Evolutionary conservation across 2,888 invertebrate genomes (phyloP).

Genomic region (Trachelus stipa): DNA sequence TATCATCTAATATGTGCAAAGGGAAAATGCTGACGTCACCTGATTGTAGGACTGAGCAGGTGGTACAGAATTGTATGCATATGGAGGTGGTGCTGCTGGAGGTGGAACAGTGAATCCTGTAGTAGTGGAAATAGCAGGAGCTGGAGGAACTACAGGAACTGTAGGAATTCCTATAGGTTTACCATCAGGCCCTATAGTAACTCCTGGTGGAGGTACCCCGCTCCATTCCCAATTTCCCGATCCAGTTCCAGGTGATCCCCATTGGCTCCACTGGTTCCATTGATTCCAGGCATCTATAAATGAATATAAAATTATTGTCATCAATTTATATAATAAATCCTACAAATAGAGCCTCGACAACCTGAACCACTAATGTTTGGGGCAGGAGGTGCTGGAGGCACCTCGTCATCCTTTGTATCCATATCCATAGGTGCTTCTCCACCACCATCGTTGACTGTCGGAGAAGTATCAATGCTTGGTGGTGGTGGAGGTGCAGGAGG

Average conservation of each 20-base stretch:
- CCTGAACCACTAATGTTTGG: slow-evolving; percentile 62
- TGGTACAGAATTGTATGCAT: slow-evolving; percentile 56
- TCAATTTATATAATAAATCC: not conserved
- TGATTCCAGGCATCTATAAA: slow-evolving; percentile 57
- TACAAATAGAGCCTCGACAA: slow-evolving; percentile 20
- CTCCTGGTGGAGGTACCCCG: slow-evolving; percentile 58
- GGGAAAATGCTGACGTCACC: slow-evolving; percentile 23
- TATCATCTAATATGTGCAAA: not conserved
- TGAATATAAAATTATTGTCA: not conserved
- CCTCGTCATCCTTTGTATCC: slow-evolving; percentile 76
- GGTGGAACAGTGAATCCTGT: slow-evolving; percentile 54
- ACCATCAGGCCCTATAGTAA: slow-evolving; percentile 57
- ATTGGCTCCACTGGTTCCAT: slow-evolving; percentile 61
- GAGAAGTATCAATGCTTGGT: slow-evolving; percentile 49
- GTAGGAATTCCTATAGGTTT: slow-evolving; percentile 57
- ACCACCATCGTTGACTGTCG: slow-evolving; percentile 70
- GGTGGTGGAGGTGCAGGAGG: slow-evolving; percentile 74
- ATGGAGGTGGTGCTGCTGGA: slow-evolving; percentile 48
- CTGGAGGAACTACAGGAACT: slow-evolving; percentile 53
- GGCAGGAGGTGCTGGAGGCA: slow-evolving; percentile 65
- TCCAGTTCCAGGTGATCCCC: slow-evolving; percentile 52
- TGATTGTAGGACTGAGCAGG: slow-evolving; percentile 55
- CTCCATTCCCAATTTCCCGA: slow-evolving; percentile 62
- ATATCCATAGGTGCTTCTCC: slow-evolving; percentile 92
- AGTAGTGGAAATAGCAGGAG: slow-evolving; percentile 56